Evolutionary conservation across 64 coral and sea anemone species (phyloP), one percentile per base, ranked within the genome.

Genomic region (Pocillopora damicornis): DNA sequence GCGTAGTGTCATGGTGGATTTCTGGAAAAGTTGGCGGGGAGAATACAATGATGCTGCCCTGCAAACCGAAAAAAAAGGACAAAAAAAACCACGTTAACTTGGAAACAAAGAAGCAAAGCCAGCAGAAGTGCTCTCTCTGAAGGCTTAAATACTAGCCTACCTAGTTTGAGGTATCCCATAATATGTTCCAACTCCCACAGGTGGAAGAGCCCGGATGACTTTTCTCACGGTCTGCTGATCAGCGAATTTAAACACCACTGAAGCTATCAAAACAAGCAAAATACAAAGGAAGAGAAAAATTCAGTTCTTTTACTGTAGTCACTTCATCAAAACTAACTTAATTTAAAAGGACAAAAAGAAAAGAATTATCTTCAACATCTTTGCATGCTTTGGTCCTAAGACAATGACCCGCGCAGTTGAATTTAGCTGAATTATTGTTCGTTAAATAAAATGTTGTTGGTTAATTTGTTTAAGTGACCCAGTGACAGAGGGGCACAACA

Each of bases 131-230:
- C 42, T 51, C 42, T 51, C 7, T 2, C 42, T 51, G 42, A 51
- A 51, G 42, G 18, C 1, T 8, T 62, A 59, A 18, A 8, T 63
- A 36, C 76, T 18, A 17, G 9, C 69, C 23, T 58, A 99, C 96
- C 97, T 99, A 60, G 90, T 95, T 82, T 95, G 93, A 34, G 93
- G 82, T 85, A 99, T 87, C 13, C 97, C 97, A 88, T 95, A 99
- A 79, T 89, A 86, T 22, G 88, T 63, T 58, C 97, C 97, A 62
- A 99, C 90, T 35, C 97, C 97, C 34, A 99, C 93, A 14, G 90
- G 83, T 17, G 97, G 97, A 0, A 99, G 86, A 34, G 97, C 78
- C 13, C 93, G 82, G 13, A 99, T 91, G 13, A 95, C 90, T 67
- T 92, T 95, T 58, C 91, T 92, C 6, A 90, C 93, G 4, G 97